phyloP scores from a whole-genome alignment of 2,888 invertebrate species.

The Tortrix viridana region DNA sequence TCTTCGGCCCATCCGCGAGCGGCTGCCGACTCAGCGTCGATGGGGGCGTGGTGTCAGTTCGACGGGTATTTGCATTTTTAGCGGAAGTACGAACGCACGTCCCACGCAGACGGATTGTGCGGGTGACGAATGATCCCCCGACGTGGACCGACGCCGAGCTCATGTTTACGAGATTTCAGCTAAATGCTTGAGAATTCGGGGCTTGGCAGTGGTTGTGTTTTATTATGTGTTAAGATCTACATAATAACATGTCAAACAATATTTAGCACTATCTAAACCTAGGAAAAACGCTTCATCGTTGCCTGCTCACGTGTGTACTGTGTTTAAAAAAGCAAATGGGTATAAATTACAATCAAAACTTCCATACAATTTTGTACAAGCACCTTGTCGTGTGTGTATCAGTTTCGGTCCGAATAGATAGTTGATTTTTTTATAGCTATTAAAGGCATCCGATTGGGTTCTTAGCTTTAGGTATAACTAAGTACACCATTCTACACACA shows the following conservation, averaged over 20 bases:
- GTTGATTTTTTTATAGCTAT: too few relatives aligned
- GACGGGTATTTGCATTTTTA: conserved; percentile 80
- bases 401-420: too few relatives aligned
- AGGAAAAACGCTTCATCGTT: too few relatives aligned
- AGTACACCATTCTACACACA: too few relatives aligned
- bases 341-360: too few relatives aligned
- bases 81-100: conserved; percentile 78
- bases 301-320: too few relatives aligned
- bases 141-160: conserved; percentile 53
- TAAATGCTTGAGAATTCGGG: conserved; percentile 26
- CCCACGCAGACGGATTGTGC: conserved; percentile 72
- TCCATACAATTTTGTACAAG: too few relatives aligned
- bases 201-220: neutral
- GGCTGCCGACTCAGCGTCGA: conserved; percentile 27
- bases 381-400: too few relatives aligned
- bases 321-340: too few relatives aligned
- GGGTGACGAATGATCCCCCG: conserved; percentile 72
- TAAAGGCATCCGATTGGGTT: too few relatives aligned
- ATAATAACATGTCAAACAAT: conserved; percentile 2
- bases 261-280: neutral
- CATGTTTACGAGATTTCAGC: conserved; percentile 47
- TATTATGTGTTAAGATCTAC: neutral
- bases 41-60: conserved; percentile 75
- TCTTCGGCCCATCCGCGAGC: conserved; percentile 6
- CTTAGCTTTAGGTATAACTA: too few relatives aligned